phyloP scores from a whole-genome alignment of 2,797 vertebrate genomes.

The Danio jaintianensis region DNA sequence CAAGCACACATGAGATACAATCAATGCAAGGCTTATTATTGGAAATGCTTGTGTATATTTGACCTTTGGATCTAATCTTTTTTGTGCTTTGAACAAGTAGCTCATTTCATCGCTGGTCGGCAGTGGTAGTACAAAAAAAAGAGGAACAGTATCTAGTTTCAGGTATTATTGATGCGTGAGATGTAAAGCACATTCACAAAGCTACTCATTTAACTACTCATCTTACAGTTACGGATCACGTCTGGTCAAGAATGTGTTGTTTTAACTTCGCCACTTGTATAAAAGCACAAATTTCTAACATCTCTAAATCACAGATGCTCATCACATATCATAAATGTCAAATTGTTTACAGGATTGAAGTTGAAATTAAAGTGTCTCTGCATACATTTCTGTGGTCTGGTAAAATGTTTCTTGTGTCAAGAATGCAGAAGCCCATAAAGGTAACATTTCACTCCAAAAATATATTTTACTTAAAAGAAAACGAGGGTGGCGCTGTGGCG shows the following conservation, averaged over 20 bases:
- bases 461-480: not conserved
- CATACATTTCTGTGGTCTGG: not conserved
- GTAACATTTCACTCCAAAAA: not conserved
- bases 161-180: not conserved
- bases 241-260: not conserved
- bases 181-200: not conserved
- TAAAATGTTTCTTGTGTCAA: not conserved
- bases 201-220: not conserved
- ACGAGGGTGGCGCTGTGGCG: too few relatives aligned
- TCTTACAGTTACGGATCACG: not conserved
- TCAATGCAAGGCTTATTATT: not conserved
- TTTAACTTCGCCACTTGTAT: not conserved
- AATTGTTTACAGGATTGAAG: not conserved
- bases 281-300: not conserved
- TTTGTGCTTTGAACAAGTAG: slow-evolving; percentile 13
- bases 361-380: slow-evolving; percentile 21
- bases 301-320: not conserved
- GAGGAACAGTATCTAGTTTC: not conserved
- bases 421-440: not conserved
- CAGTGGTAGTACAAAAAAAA: not conserved
- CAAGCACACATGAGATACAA: slow-evolving; percentile 74
- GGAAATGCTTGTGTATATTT: not conserved
- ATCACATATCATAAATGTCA: not conserved
- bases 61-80: not conserved
- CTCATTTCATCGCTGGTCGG: not conserved